These are phyloP conservation scores for Cephalotes varians DNA, from an alignment of 2,888 invertebrate genomes.

Conservation along the genomic window DNA sequence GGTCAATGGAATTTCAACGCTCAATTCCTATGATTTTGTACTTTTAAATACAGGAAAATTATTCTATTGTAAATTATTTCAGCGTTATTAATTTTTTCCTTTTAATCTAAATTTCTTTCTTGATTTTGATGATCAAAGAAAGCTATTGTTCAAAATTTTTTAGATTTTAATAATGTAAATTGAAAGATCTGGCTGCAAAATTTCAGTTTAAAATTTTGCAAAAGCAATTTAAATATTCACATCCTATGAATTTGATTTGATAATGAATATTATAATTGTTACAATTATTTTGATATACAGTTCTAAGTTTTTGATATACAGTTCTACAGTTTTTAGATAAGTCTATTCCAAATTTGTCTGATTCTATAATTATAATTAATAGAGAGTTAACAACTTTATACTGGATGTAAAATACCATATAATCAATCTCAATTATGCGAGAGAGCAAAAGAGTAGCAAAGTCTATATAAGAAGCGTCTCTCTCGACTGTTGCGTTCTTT, in stretches of 20 bases:
- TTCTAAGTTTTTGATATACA: too few species aligned
- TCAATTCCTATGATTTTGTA: background rate
- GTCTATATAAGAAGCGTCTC: background rate
- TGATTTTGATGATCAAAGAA: background rate
- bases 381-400: background rate
- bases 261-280: conserved; percentile 12
- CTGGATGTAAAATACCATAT: background rate
- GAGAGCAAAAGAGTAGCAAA: background rate
- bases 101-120: background rate
- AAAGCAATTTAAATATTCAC: conserved; percentile 1
- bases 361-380: background rate
- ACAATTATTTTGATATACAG: too few species aligned
- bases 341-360: background rate
- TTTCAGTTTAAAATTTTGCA: background rate
- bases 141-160: background rate
- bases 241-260: background rate
- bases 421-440: background rate
- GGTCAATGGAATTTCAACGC: background rate
- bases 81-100: background rate
- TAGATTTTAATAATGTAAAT: background rate
- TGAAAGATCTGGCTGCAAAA: background rate
- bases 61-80: background rate
- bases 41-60: background rate
- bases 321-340: too few species aligned
- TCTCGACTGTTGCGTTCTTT: conserved; percentile 6